Evolutionary conservation across 2,888 invertebrate species (phyloP).

Genomic region (Plusia festucae): DNA sequence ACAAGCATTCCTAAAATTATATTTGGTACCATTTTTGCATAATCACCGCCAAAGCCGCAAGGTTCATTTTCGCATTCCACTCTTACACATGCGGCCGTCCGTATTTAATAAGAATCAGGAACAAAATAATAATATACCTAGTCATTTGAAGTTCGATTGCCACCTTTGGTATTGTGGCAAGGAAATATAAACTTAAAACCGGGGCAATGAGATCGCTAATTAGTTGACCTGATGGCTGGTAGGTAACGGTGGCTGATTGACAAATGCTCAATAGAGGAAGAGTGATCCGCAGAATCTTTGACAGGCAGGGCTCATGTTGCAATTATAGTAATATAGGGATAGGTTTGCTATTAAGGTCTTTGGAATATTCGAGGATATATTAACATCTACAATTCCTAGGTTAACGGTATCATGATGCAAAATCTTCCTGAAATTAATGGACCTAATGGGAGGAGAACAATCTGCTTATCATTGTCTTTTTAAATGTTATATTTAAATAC

Average conservation of each 20-base stretch:
- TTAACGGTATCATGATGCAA: no score
- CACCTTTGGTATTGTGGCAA: slow-evolving; percentile 9
- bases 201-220: slow-evolving; percentile 39
- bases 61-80: not conserved
- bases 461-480: no score
- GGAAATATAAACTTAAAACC: slow-evolving; percentile 52
- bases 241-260: slow-evolving; percentile 33
- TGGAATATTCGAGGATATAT: not conserved
- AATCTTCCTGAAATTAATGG: no score
- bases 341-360: not conserved
- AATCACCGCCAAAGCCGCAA: not conserved
- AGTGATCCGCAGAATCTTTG: slow-evolving; percentile 5
- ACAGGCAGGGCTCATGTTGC: not conserved
- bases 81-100: not conserved
- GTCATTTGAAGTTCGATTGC: slow-evolving; percentile 49
- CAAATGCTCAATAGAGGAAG: slow-evolving; percentile 25
- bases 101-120: slow-evolving; percentile 53
- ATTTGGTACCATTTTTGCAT: slow-evolving; percentile 37
- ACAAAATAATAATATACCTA: slow-evolving; percentile 70
- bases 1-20: slow-evolving; percentile 40
- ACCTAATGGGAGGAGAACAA: no score
- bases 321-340: not conserved
- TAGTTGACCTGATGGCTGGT: slow-evolving; percentile 26
- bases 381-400: no score
- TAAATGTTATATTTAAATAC: no score